phyloP scores from a whole-genome alignment of 2,888 invertebrate genomes.

The Perizoma affinitatum region DNA sequence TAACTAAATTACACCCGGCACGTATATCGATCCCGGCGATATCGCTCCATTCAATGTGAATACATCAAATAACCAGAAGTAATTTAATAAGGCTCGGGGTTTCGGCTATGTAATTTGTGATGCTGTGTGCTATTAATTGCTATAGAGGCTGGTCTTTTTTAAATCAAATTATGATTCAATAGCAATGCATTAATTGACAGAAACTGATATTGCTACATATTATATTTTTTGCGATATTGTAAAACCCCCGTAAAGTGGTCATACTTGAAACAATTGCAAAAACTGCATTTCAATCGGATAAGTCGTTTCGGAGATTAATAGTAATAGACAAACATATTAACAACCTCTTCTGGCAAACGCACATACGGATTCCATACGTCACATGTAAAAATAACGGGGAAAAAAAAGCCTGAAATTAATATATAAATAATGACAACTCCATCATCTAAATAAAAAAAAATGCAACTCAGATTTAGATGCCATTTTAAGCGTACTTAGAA shows the following conservation, averaged over 20 bases:
- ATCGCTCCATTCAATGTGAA: slow-evolving; percentile 62
- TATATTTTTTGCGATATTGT: no score
- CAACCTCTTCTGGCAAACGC: no score
- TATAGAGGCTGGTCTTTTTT: no score
- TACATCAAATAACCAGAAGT: slow-evolving; percentile 51
- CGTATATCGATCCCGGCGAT: slow-evolving; percentile 61
- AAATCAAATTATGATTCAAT: no score
- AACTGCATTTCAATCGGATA: no score
- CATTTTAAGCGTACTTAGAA: slow-evolving; percentile 27
- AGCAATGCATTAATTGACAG: no score
- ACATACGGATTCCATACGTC: no score
- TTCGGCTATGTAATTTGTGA: slow-evolving; percentile 51
- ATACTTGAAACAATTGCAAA: no score
- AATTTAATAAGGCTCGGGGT: slow-evolving; percentile 48
- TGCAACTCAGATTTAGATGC: slow-evolving; percentile 14
- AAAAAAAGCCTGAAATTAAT: neutral
- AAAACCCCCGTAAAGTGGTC: no score
- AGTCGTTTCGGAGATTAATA: no score
- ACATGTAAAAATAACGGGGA: neutral
- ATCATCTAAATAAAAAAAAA: neutral
- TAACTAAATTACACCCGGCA: slow-evolving; percentile 67
- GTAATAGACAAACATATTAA: no score
- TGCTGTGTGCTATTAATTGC: slow-evolving; percentile 32
- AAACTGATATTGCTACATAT: no score
- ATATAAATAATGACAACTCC: neutral